Conservation (phyloP, 2,797 vertebrate genomes). For the Thripadectes ignobilis region DNA sequence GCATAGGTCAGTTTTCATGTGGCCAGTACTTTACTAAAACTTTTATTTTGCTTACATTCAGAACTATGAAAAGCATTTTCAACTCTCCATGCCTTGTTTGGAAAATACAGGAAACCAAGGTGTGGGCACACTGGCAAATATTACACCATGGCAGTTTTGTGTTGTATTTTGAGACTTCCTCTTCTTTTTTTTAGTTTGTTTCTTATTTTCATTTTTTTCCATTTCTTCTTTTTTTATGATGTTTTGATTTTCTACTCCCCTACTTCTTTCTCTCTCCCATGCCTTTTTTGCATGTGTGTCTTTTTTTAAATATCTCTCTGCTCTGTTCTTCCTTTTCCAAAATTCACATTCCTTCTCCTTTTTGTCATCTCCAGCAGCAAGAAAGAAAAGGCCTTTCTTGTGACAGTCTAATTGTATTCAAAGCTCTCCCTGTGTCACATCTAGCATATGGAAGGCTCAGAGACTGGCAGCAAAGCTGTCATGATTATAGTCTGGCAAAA, state of each 20-base stretch:
- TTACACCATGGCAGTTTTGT: accelerated
- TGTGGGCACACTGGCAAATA: slow-evolving; percentile 8
- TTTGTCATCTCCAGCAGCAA: not conserved
- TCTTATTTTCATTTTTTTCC: not conserved
- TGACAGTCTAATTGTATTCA: not conserved
- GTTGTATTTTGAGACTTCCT: slow-evolving; percentile 23
- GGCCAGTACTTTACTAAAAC: not conserved
- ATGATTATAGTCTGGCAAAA: not conserved
- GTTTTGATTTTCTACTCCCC: not conserved
- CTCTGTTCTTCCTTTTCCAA: not conserved
- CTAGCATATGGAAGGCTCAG: not conserved
- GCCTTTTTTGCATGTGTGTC: not conserved
- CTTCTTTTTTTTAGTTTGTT: not conserved
- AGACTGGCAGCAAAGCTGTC: not conserved
- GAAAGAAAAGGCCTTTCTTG: not conserved
- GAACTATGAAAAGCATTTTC: not conserved
- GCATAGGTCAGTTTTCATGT: not conserved
- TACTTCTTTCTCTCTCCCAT: not conserved
- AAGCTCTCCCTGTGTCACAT: not conserved
- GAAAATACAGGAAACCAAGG: slow-evolving; percentile 9
- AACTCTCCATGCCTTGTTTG: not conserved
- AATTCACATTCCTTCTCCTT: not conserved
- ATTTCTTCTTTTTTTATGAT: not conserved
- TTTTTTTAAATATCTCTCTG: not conserved
- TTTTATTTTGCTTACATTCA: not conserved